phyloP scores from a whole-genome alignment of 2,888 invertebrate genomes.

The Erpobdella octoculata region DNA sequence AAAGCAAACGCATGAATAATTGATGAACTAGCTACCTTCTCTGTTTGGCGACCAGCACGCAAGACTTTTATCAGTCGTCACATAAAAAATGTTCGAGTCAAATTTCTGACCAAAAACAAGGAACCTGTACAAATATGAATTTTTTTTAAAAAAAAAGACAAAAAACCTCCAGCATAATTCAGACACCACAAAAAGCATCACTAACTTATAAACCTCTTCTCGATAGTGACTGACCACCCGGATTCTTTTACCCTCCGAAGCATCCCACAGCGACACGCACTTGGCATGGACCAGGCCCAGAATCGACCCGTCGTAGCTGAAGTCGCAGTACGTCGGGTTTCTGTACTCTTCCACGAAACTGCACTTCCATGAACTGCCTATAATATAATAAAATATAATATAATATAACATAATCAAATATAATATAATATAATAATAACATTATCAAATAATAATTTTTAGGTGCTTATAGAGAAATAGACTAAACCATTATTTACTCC shows the following conservation, averaged over 20 bases:
- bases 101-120: slow-evolving; percentile 6
- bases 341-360: not conserved
- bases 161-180: not conserved
- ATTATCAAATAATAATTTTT: too few species aligned
- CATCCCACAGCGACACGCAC: slow-evolving; percentile 63
- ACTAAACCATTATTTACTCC: too few species aligned
- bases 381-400: not conserved
- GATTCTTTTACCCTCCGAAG: not conserved
- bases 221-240: not conserved
- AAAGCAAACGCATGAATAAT: not conserved
- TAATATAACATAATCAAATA: too few species aligned
- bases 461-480: too few species aligned
- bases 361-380: not conserved
- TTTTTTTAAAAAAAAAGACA: not conserved
- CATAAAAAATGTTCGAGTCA: not conserved
- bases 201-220: not conserved
- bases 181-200: not conserved
- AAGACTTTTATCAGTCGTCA: not conserved
- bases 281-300: slow-evolving; percentile 64
- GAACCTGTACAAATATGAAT: too few species aligned
- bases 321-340: slow-evolving; percentile 58
- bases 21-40: not conserved
- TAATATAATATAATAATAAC: too few species aligned
- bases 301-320: slow-evolving; percentile 70
- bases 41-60: not conserved